Evolutionary conservation across 2,888 invertebrate genomes (phyloP).

Genomic region (Drosophila lacicola): DNA sequence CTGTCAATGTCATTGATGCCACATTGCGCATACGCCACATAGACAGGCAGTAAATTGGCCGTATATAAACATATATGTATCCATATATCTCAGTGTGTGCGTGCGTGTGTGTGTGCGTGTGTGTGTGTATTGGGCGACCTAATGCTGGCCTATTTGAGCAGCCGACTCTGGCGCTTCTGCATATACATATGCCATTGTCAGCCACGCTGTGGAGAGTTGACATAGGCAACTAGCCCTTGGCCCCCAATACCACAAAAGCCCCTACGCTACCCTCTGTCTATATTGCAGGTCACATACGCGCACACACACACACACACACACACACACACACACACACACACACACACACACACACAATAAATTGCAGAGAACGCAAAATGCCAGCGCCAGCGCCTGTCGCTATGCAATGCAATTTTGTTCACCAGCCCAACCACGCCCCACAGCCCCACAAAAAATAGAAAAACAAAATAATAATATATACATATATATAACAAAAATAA

Average conservation of each 20-base stretch:
- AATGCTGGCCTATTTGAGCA: constrained; percentile 47
- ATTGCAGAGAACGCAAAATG: constrained; percentile 46
- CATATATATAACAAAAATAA: constrained; percentile 4
- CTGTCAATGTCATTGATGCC: constrained; percentile 64
- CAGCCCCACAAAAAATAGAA: constrained; percentile 1
- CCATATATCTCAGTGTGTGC: not conserved
- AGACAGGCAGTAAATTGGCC: constrained; percentile 49
- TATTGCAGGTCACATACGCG: constrained; percentile 44
- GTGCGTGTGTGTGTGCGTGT: constrained; percentile 3
- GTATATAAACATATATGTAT: constrained; percentile 11
- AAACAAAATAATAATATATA: not conserved
- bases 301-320: constrained; percentile 42
- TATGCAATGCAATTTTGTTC: constrained; percentile 45
- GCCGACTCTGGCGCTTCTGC: constrained; percentile 25
- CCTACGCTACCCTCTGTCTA: no score
- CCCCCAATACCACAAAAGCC: no score
- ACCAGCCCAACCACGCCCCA: constrained; percentile 13
- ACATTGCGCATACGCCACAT: constrained; percentile 71
- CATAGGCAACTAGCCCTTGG: constrained; percentile 3
- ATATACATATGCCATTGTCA: constrained; percentile 34
- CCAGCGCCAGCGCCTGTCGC: constrained; percentile 43
- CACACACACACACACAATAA: constrained; percentile 42
- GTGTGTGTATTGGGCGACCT: constrained; percentile 24
- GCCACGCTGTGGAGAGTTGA: constrained; percentile 16
- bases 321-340: constrained; percentile 46